phyloP scores from a whole-genome alignment of 2,797 vertebrate genomes.

The Ciconia nigra region DNA sequence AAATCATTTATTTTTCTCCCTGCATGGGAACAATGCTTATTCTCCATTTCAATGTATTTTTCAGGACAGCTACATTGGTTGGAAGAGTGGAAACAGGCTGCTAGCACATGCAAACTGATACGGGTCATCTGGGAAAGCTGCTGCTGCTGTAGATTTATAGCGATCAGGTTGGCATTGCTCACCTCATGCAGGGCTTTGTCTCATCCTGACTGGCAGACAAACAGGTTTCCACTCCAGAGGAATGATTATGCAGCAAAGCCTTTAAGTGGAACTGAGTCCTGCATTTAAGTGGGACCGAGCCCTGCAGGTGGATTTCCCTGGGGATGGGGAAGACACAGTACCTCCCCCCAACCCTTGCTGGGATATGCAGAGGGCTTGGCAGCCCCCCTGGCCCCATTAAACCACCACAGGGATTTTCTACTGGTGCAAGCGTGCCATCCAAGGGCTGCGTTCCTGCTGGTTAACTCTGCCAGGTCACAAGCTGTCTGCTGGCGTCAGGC shows the following conservation, averaged over 20 bases:
- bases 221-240: not conserved
- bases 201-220: not conserved
- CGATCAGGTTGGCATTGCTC: not conserved
- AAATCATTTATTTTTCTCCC: conserved; percentile 8
- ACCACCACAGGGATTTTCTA: not conserved
- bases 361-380: not conserved
- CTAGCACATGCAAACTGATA: not conserved
- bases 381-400: not conserved
- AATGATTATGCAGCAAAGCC: not conserved
- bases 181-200: not conserved
- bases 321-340: not conserved
- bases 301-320: not conserved
- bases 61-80: not conserved
- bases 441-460: not conserved
- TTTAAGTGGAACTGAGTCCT: not conserved
- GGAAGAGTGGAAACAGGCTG: not conserved
- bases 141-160: not conserved
- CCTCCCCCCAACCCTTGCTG: not conserved
- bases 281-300: not conserved
- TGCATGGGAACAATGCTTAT: not conserved
- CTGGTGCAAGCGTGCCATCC: not conserved
- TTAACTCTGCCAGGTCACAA: not conserved
- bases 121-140: not conserved
- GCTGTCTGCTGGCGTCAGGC: not conserved
- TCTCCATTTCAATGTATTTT: conserved; percentile 4